A percentile compares a stretch with the other conserved stretches of the same genome.
Evolutionary conservation across 2,797 vertebrate genomes (phyloP).

Genomic region (Momotus momota): DNA sequence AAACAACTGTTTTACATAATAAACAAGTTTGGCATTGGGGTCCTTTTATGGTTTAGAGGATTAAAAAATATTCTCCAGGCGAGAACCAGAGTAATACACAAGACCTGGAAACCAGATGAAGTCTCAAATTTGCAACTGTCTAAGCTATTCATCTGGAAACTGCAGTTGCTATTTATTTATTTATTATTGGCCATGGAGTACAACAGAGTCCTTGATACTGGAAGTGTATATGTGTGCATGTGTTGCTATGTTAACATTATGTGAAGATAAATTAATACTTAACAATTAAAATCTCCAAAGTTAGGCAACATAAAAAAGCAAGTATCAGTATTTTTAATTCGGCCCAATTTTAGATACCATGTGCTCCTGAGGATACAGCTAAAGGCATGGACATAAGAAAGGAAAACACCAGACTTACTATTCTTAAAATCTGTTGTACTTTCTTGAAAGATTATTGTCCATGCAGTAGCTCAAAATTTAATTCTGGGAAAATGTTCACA

Average conservation of each 20-base stretch:
- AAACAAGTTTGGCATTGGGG: conserved; percentile 59
- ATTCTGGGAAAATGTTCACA: neutral
- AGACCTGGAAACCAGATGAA: conserved; percentile 57
- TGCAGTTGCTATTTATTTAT: conserved; percentile 40
- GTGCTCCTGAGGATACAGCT: neutral
- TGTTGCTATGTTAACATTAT: neutral
- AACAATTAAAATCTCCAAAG: neutral
- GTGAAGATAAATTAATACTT: neutral
- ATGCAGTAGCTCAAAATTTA: neutral
- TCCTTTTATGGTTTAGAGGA: neutral
- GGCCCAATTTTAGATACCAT: neutral
- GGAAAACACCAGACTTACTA: neutral
- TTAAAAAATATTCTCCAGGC: conserved; percentile 37
- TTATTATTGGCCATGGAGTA: neutral
- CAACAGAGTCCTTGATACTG: conserved; percentile 40
- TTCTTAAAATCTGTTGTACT: neutral
- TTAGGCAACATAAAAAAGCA: neutral
- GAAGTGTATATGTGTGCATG: neutral
- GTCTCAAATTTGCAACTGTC: conserved; percentile 55
- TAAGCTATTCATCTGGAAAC: conserved; percentile 40
- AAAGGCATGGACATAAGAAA: neutral
- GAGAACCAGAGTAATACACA: conserved; percentile 8
- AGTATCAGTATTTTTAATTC: neutral
- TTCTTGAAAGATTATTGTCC: neutral
- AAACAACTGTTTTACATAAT: conserved; percentile 13